phyloP scores from a whole-genome alignment of 1,140 invertebrate species.

The Cecropterus lyciades region DNA sequence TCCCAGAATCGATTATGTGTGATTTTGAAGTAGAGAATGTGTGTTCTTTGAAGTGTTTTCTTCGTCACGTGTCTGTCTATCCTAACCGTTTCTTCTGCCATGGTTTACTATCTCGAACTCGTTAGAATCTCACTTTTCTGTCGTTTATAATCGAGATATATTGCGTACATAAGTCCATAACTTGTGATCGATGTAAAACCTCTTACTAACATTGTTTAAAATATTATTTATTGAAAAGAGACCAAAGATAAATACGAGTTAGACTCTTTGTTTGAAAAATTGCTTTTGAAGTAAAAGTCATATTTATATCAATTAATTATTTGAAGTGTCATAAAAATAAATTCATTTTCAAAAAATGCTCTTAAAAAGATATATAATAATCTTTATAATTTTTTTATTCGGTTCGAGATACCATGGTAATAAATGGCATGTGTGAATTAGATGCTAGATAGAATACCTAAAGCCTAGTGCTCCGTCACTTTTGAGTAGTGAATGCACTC shows the following conservation, averaged over 20 bases:
- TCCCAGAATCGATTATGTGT: constrained; percentile 28
- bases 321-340: no score
- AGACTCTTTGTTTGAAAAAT: no score
- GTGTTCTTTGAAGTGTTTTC: constrained; percentile 39
- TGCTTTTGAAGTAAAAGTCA: no score
- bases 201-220: no score
- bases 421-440: constrained; percentile 56
- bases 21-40: constrained; percentile 28
- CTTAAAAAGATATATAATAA: no score
- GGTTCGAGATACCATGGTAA: constrained; percentile 53
- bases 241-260: no score
- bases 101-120: constrained; percentile 46
- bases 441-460: constrained; percentile 41
- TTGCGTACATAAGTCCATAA: no score
- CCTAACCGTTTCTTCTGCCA: constrained; percentile 38
- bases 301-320: no score
- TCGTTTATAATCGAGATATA: no score
- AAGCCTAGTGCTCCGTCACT: constrained; percentile 45
- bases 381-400: constrained; percentile 11
- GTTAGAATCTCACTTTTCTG: not conserved
- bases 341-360: no score
- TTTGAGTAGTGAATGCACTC: constrained; percentile 50
- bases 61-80: constrained; percentile 40
- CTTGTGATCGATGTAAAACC: no score
- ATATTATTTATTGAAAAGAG: no score